Base-by-base conservation (phyloP, 2,888 invertebrate genomes). In the Lampropteryx suffumata region DNA sequence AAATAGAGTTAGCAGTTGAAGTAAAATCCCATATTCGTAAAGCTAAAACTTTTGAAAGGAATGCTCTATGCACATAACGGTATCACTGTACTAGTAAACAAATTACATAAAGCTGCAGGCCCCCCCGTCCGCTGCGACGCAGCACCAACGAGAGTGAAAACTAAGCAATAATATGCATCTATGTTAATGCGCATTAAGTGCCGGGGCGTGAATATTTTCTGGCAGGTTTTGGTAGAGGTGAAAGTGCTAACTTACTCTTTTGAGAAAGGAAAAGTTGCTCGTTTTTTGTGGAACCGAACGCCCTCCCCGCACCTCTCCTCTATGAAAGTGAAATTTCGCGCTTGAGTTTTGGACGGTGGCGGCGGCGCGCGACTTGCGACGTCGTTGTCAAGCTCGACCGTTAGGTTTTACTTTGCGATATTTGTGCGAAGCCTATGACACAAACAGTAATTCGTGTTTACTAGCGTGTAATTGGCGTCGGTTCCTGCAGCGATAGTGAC, bases 261-360 rank as follows among this genome's bases (percentile, higher is more conserved):
- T 85, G 81, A 84, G 89, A 88, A 89, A 88, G 88, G 82, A 87
- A 87, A 87, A 86, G 88, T 85, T 80, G 81, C 78, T 80, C 76
- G 80, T 84, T 85, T 87, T 87, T 83, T 83, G 79, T 79, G 69
- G 75, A 71, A 73, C 74, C 78, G 75, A 71, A 79, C 73, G 67
- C 50, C 32, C 55, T 55, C 54, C 55, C 50, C 41, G 50, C 33
- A 34, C 42, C 34, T 45, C 50, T 57, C 64, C 62, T 64, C 61
- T 62, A 71, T 71, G 84, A 83, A 86, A 86, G 86, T 86, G 85
- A 86, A 86, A 85, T 75, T 64, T 67, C 61, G 64, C 64, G 67
- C 32, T 45, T 7, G 50, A 34, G 35, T 42, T 33, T 52, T 44
- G 9, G 55, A 42, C 47, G 35, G 21, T n/a, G 29, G 29, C 26